Conservation (phyloP, 2,888 invertebrate species). For the Lumbricus terrestris region DNA sequence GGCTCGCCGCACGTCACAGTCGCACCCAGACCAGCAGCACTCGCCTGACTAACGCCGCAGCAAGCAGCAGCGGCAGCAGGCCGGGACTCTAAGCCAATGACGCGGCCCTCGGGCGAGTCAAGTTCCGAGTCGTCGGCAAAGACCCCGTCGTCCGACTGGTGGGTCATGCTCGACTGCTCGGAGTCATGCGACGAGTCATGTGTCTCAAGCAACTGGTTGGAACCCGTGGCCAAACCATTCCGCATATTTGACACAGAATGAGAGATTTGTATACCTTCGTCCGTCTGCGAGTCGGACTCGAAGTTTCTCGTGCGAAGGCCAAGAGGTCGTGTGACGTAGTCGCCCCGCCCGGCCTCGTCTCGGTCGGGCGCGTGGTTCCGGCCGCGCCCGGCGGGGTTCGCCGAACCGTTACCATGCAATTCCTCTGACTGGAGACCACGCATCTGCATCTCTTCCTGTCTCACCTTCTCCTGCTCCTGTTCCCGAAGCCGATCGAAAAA, state of each 20-base stretch:
- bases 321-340: constrained; percentile 10
- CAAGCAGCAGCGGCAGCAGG: not conserved
- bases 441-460: not conserved
- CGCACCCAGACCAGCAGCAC: not conserved
- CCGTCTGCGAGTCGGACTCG: not conserved
- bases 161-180: constrained; percentile 16
- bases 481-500: constrained; percentile 27
- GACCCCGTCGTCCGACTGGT: constrained; percentile 20
- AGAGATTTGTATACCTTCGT: constrained; percentile 7
- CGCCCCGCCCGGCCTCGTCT: not conserved
- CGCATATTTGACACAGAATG: not conserved
- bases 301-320: not conserved
- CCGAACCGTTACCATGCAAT: not conserved
- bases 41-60: not conserved
- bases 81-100: not conserved
- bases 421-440: not conserved
- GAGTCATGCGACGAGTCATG: constrained; percentile 18
- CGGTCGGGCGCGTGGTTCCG: not conserved
- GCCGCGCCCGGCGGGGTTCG: not conserved
- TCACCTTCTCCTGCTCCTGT: constrained; percentile 19
- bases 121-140: constrained; percentile 16
- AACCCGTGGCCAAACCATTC: not conserved
- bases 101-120: not conserved
- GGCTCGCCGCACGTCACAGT: not conserved
- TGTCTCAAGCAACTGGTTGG: not conserved